Base-by-base conservation (phyloP, 2,797 vertebrate species). In the Sebastes matsubarae region DNA sequence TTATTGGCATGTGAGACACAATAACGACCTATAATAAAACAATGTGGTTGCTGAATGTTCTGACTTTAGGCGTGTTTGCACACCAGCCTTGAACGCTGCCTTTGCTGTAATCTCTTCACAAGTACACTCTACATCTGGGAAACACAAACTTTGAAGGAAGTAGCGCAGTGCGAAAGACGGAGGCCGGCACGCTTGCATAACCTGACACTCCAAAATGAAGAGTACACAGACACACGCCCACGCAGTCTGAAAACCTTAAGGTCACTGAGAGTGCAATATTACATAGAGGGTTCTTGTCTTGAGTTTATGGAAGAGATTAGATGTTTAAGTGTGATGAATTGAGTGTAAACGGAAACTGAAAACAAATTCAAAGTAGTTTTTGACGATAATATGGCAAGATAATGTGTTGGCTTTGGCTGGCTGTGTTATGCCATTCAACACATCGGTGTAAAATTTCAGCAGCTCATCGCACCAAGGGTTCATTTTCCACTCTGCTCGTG, bases 111-210 rank as follows among this genome's bases (percentile, higher is more conserved):
- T 87, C 30, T 42, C 67, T 83, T 92, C 80, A 78, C 82, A 80
- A 77, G 81, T 34, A 59, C 75, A 70, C 77, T 61, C 68, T 14
- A 77, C 46, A 54, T 64, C 68, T 74, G 71, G 68, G 78, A 87
- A 90, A 77, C 79, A 81, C 71, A 83, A 83, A 87, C 81, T 82
- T 38, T 84, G 74, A 30, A 79, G 81, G 75, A 88, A 82, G 77
- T 54, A 64, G 18, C n/a, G 67, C 55, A 63, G 70, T 60, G 80
- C 80, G 77, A 87, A 80, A 68, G 54, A 75, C 9, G 10, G 29
- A 72, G 81, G 69, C 12, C 24, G 8, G 25, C 14, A 27, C 38
- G 25, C 67, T 89, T 87, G 24, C 81, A 83, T 80, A 80, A 90
- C 77, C 32, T 2, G 42, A 66, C 30, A 18, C 4, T 20, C 10